These are phyloP conservation scores for Cistogaster globosa DNA, from an alignment of 2,888 invertebrate species.

Conservation along the genomic window DNA sequence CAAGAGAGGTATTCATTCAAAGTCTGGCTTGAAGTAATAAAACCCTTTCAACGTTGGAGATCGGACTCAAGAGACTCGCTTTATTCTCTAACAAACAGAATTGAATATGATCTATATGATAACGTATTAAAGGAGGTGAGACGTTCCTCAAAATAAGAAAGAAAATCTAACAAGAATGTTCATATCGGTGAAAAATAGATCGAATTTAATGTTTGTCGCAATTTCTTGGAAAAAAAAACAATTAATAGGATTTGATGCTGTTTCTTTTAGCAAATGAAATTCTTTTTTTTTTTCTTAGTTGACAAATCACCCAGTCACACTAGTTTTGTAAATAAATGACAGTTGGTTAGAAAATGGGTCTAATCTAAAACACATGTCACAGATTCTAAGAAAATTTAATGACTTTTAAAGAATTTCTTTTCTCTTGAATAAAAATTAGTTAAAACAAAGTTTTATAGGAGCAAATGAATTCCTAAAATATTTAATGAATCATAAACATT, in stretches of 20 bases:
- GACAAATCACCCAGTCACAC: conserved; percentile 51
- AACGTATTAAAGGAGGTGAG: no score
- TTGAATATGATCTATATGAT: no score
- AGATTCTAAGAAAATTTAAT: conserved; percentile 22
- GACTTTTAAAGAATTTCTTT: conserved; percentile 5
- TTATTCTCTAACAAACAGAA: no score
- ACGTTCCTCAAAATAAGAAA: no score
- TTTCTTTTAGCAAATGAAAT: not conserved
- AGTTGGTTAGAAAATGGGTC: conserved; percentile 44
- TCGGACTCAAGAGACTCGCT: no score
- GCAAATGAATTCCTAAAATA: conserved; percentile 1
- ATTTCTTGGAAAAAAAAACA: conserved; percentile 10
- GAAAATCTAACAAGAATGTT: no score
- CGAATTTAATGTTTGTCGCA: conserved; percentile 61
- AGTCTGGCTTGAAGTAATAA: no score
- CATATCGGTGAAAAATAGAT: no score
- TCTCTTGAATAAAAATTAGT: not conserved
- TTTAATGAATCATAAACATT: conserved; percentile 24
- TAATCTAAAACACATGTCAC: conserved; percentile 53
- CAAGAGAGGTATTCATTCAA: no score
- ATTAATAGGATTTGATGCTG: conserved; percentile 56
- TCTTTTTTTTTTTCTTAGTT: conserved; percentile 32
- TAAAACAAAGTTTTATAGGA: not conserved
- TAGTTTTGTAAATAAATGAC: conserved; percentile 33
- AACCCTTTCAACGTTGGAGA: no score